phyloP scores from a whole-genome alignment of 2,113 vertebrate genomes.

The Rynchops niger region DNA sequence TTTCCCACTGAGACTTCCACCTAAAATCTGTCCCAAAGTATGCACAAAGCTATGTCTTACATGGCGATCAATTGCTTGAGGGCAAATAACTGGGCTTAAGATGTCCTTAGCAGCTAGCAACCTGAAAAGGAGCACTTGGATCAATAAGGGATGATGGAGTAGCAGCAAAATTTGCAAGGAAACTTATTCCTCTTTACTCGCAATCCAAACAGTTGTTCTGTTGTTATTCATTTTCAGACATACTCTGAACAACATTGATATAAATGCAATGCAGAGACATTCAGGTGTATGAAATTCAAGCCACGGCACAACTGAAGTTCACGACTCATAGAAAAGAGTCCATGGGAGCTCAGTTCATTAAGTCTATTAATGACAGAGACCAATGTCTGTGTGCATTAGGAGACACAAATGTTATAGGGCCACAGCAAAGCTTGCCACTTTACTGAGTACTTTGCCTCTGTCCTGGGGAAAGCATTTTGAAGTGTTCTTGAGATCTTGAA shows the following conservation, averaged over 20 bases:
- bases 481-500: not conserved
- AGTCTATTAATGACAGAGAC: not conserved
- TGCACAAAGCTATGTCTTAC: not conserved
- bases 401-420: not conserved
- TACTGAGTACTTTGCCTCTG: not conserved
- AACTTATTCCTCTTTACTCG: not conserved
- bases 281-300: not conserved
- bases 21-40: constrained; percentile 32
- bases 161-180: not conserved
- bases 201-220: not conserved
- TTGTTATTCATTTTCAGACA: not conserved
- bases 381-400: fast-evolving
- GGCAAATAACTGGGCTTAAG: not conserved
- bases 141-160: not conserved
- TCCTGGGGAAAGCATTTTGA: not conserved
- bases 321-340: not conserved
- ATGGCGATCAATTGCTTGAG: not conserved
- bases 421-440: not conserved
- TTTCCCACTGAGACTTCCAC: constrained; percentile 24
- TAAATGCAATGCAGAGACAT: not conserved
- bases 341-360: not conserved
- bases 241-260: not conserved
- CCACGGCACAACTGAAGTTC: not conserved
- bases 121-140: not conserved
- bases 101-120: not conserved